A percentile compares a stretch with the other conserved stretches of the same genome.
Evolutionary conservation across 2,888 invertebrate genomes (phyloP).

Genomic region (Cecidostiba fungosa): DNA sequence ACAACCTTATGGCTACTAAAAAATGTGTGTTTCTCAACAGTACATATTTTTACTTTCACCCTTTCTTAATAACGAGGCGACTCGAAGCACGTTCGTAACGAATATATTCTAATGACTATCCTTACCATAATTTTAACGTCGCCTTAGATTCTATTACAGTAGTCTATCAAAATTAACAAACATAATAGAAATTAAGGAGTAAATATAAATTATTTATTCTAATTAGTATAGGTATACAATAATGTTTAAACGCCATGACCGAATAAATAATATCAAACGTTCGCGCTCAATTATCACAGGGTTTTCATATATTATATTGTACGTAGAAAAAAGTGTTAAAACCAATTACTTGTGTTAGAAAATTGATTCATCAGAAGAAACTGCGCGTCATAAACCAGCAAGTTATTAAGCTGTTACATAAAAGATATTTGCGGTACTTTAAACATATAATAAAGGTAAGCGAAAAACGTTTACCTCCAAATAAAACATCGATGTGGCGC

Average conservation of each 20-base stretch:
- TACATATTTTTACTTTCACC: neutral
- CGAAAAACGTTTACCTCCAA: constrained; percentile 9
- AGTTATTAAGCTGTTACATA: neutral
- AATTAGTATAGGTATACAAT: too few relatives aligned
- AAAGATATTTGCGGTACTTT: constrained; percentile 12
- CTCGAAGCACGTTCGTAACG: neutral
- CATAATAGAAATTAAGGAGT: too few relatives aligned
- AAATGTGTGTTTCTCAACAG: neutral
- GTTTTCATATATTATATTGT: too few relatives aligned
- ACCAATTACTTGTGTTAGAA: neutral
- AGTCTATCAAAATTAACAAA: too few relatives aligned
- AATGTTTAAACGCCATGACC: too few relatives aligned
- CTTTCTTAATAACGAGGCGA: too few relatives aligned
- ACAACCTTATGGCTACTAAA: neutral
- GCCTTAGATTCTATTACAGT: too few relatives aligned
- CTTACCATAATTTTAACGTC: neutral
- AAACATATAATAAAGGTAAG: neutral
- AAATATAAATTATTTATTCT: too few relatives aligned
- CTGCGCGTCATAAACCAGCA: neutral
- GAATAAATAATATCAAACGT: neutral
- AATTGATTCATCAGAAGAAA: constrained; percentile 1
- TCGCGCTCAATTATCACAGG: neutral
- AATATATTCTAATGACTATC: neutral
- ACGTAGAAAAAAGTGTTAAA: neutral
- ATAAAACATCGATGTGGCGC: neutral